Base-by-base conservation (phyloP, 2,113 vertebrate genomes). In the Chamaetylas fuelleborni region DNA sequence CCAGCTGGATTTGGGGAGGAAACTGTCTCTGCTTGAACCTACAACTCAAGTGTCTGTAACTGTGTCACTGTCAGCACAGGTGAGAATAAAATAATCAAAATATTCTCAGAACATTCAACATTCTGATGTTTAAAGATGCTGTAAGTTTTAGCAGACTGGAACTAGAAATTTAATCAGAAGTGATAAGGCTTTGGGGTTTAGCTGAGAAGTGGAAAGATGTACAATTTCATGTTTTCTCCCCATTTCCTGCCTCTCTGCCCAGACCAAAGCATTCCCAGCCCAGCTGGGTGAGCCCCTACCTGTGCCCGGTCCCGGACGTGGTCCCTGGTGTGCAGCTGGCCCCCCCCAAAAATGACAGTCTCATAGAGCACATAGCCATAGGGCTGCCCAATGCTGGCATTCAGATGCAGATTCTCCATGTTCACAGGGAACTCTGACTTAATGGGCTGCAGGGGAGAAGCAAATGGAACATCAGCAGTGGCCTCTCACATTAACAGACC, bases 291-390 rank as follows among this genome's bases (percentile, higher is more conserved):
- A 25, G 83, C 0, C 42, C 62, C 12, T 87, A 99, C 99, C 97
- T 99, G 98, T 1, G 99, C 99, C 86, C 98, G 95, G 96, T 99
- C 99, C 48, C 98, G 94, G 60, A 99, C 97, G 7, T 98, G 97
- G 67, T 98, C 97, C n/a, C 92, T 96, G 2, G 98, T 98, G 36
- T 97, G 97, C 77, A 99, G 95, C 7, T 95, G 40, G 2, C 99
- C 99, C 11, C 99, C 98, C 0, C 96, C 97, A 15, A 95, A 96
- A 47, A 99, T 98, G 61, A 97, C 95, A 1, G 98, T 98, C 98
- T 99, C 99, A 0, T 99, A 99, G n/a, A 99, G 97, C 2, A 98
- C 98, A 36, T 99, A 99, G 4, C 99, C 99, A 7, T 98, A 98
- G 1, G 98, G 97, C 98, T 99, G 99, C 12, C 99, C 99, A 0